Conservation (phyloP, 2,888 invertebrate genomes). For the Frankliniella intonsa region DNA sequence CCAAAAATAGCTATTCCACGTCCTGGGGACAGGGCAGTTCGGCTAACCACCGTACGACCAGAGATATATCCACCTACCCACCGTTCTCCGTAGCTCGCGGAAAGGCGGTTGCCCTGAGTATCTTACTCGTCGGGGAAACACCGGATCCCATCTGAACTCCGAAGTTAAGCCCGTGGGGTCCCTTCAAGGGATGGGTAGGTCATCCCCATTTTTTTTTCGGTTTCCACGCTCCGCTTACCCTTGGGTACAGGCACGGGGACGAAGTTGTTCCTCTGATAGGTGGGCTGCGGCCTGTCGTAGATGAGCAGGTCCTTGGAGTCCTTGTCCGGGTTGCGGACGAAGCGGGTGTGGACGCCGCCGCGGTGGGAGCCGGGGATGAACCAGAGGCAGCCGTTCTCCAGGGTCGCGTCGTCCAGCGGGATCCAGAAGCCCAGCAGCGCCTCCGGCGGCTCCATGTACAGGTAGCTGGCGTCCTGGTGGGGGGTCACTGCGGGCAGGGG, state of each 20-base stretch:
- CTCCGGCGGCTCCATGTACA: slow-evolving; percentile 73
- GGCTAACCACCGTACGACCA: too few relatives aligned
- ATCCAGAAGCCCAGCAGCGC: slow-evolving; percentile 90
- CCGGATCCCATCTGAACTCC: too few relatives aligned
- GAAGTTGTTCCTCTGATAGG: slow-evolving; percentile 70
- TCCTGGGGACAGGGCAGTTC: too few relatives aligned
- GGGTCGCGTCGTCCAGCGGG: slow-evolving; percentile 86
- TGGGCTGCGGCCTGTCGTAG: slow-evolving; percentile 64
- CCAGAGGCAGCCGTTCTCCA: slow-evolving; percentile 93
- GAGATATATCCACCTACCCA: too few relatives aligned
- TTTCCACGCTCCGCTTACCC: slow-evolving; percentile 54
- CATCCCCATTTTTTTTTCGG: too few relatives aligned
- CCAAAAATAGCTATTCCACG: too few relatives aligned
- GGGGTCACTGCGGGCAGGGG: slow-evolving; percentile 56
- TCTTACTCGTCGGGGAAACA: too few relatives aligned
- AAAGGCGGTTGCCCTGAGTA: too few relatives aligned
- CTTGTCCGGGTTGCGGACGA: slow-evolving; percentile 65
- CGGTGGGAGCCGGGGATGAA: slow-evolving; percentile 89
- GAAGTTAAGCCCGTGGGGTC: too few relatives aligned
- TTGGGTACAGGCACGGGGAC: slow-evolving; percentile 74
- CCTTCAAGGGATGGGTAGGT: too few relatives aligned
- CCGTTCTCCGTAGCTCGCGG: too few relatives aligned
- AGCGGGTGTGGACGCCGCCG: slow-evolving; percentile 68
- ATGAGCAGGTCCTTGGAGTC: slow-evolving; percentile 56
- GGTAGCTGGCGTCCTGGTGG: slow-evolving; percentile 85